Evolutionary conservation across 2,113 vertebrate species (phyloP).

Genomic region (Nycticebus coucang): DNA sequence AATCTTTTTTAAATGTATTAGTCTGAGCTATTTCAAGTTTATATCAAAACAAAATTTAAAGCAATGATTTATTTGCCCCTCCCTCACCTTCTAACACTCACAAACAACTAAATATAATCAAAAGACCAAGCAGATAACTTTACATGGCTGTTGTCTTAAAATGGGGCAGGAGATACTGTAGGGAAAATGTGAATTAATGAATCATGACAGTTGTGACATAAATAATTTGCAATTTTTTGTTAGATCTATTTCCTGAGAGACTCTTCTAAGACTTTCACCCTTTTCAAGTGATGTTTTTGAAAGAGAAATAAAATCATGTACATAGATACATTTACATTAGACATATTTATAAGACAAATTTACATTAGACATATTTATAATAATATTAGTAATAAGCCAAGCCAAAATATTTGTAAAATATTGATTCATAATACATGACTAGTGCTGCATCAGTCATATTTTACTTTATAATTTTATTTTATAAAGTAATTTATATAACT

Average conservation of each 20-base stretch:
- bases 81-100: neutral
- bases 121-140: neutral
- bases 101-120: neutral
- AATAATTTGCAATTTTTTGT: neutral
- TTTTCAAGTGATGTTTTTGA: neutral
- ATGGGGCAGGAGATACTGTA: neutral
- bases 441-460: neutral
- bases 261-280: neutral
- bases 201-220: neutral
- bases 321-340: neutral
- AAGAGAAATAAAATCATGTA: neutral
- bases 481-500: neutral
- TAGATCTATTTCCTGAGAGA: neutral
- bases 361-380: neutral
- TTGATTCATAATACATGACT: neutral
- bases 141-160: neutral
- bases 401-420: neutral
- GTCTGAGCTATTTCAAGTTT: neutral
- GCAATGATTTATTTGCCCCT: neutral
- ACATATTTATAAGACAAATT: neutral
- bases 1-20: neutral
- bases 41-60: neutral
- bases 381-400: neutral
- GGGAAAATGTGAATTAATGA: slow-evolving; percentile 17
- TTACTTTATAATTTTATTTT: neutral